phyloP scores from a whole-genome alignment of 1,140 invertebrate genomes.

The Tyrophagus putrescentiae region DNA sequence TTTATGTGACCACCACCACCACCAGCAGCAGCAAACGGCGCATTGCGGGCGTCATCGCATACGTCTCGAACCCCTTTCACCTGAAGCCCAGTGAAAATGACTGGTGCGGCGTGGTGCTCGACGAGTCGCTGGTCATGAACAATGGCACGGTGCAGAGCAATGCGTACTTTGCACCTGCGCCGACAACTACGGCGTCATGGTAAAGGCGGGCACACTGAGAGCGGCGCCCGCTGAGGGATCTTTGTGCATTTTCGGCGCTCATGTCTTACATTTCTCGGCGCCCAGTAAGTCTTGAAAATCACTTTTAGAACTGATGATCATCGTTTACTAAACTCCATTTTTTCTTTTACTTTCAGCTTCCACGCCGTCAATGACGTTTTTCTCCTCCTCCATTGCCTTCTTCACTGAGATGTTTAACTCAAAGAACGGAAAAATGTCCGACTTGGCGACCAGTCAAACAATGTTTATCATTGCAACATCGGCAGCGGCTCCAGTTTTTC shows the following conservation, averaged over 20 bases:
- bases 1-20: too few relatives aligned
- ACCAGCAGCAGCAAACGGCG: too few relatives aligned
- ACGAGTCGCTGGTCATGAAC: constrained; percentile 81
- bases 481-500: too few relatives aligned
- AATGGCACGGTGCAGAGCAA: constrained; percentile 72
- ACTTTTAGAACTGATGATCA: constrained; percentile 10
- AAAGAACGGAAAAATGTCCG: neutral
- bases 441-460: neutral
- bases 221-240: neutral
- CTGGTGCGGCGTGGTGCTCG: constrained; percentile 78
- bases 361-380: too few relatives aligned
- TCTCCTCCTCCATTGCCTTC: constrained; percentile 6
- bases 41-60: neutral
- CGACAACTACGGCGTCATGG: constrained; percentile 50
- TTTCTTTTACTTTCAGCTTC: neutral
- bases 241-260: neutral
- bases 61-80: neutral
- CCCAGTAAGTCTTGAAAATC: neutral
- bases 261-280: neutral
- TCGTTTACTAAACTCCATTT: neutral
- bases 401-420: constrained; percentile 11
- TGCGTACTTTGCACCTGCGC: constrained; percentile 54
- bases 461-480: neutral
- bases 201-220: constrained; percentile 38
- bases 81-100: constrained; percentile 30